Percentiles rank a stretch among this genome's conserved stretches.
Evolutionary conservation across 2,113 vertebrate genomes (phyloP).

Genomic region (Crypturellus undulatus): DNA sequence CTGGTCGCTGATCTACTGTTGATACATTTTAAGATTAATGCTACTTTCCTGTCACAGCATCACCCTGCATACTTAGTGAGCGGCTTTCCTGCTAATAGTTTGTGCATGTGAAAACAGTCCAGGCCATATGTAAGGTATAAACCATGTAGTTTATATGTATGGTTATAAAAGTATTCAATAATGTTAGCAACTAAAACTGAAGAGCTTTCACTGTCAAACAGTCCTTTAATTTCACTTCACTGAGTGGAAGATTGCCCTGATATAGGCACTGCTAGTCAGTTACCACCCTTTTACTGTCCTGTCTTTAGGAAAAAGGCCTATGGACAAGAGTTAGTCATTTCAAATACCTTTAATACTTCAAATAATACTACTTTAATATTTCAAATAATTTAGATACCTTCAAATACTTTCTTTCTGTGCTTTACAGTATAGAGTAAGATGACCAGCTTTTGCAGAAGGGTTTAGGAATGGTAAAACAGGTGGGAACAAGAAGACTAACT

Average conservation of each 20-base stretch:
- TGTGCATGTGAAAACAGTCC: not conserved
- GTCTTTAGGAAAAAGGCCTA: not conserved
- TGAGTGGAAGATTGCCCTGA: not conserved
- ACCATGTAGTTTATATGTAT: no score
- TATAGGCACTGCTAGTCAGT: fast-evolving
- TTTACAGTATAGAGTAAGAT: not conserved
- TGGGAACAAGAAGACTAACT: not conserved
- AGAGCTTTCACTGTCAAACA: not conserved
- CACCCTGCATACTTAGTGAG: not conserved
- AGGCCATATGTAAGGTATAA: not conserved
- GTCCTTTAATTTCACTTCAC: not conserved
- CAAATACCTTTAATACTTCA: not conserved
- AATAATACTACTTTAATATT: no score
- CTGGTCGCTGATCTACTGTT: not conserved
- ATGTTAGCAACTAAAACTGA: not conserved
- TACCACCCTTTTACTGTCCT: not conserved
- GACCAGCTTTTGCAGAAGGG: not conserved
- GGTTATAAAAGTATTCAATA: not conserved
- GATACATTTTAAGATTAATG: not conserved
- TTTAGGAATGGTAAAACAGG: not conserved
- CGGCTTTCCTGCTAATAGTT: not conserved
- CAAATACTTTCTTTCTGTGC: not conserved
- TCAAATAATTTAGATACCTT: no score
- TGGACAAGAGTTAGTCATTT: not conserved
- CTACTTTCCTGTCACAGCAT: not conserved